phyloP scores from a whole-genome alignment of 2,797 vertebrate species.

The Decapterus maruadsi region DNA sequence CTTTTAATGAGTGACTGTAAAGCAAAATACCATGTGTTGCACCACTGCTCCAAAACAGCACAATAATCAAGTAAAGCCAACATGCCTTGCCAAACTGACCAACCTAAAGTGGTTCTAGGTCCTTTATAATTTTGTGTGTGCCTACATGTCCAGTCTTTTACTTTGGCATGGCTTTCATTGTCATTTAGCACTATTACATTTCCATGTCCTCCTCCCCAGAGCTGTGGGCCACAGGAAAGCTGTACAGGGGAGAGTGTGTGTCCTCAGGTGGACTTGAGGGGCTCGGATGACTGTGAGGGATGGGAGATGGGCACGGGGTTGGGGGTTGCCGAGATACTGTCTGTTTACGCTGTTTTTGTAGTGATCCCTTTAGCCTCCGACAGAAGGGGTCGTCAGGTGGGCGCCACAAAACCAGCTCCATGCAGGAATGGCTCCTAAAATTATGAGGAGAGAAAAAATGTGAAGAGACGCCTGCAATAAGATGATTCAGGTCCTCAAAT shows the following conservation, averaged over 20 bases:
- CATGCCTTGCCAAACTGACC: conserved; percentile 24
- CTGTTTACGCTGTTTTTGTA: conserved; percentile 85
- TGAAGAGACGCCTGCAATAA: neutral
- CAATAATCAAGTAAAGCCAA: conserved; percentile 27
- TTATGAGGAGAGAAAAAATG: neutral
- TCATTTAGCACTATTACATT: conserved; percentile 68
- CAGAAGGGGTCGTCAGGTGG: conserved; percentile 84
- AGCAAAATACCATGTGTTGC: conserved; percentile 32
- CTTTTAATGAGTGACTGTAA: conserved; percentile 28
- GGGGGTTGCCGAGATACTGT: conserved; percentile 67
- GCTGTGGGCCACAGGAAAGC: conserved; percentile 65
- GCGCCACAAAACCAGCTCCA: conserved; percentile 89
- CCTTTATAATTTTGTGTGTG: conserved; percentile 10
- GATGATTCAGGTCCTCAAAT: neutral
- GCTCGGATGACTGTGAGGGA: conserved; percentile 52
- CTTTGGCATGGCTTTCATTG: conserved; percentile 42
- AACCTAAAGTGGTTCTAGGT: conserved; percentile 20
- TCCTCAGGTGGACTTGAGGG: conserved; percentile 62
- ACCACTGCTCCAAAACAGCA: conserved; percentile 44
- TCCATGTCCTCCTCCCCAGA: conserved; percentile 89
- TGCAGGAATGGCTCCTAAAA: conserved; percentile 87
- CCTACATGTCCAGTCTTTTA: conserved; percentile 38
- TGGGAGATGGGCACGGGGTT: conserved; percentile 71
- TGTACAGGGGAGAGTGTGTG: conserved; percentile 61
- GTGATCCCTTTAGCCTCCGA: conserved; percentile 80